A percentile compares a stretch with the other conserved stretches of the same genome.
Evolutionary conservation across 2,888 invertebrate genomes (phyloP).

Genomic region (Drosophila mayaguana): DNA sequence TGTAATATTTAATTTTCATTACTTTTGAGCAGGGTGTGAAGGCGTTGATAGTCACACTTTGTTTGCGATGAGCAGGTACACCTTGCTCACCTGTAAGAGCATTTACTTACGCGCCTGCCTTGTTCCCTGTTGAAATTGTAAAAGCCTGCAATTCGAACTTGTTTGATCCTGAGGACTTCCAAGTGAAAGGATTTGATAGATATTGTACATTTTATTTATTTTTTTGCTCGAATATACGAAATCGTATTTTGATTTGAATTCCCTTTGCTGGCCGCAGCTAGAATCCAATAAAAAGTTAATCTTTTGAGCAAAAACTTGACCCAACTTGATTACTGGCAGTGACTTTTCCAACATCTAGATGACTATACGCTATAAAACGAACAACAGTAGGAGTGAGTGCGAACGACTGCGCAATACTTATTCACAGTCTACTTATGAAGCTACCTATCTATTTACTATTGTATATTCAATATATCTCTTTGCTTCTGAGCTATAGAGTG

Average conservation of each 20-base stretch:
- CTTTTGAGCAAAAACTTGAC: background rate
- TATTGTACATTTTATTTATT: background rate
- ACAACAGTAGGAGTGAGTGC: background rate
- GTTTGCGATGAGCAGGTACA: too few relatives aligned
- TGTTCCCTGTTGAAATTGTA: background rate
- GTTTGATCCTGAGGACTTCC: background rate
- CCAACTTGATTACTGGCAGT: background rate
- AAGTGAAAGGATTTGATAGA: background rate
- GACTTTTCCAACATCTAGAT: background rate
- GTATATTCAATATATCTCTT: background rate
- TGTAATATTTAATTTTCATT: too few relatives aligned
- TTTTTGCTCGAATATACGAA: background rate
- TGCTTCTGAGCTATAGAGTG: too few relatives aligned
- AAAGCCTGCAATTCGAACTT: background rate
- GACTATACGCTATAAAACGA: background rate
- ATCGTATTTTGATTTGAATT: background rate
- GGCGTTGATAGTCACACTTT: too few relatives aligned
- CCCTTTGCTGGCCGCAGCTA: background rate
- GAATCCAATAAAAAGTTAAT: background rate
- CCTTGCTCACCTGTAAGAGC: too few relatives aligned
- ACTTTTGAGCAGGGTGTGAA: too few relatives aligned
- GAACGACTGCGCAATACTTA: background rate
- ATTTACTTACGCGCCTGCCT: background rate
- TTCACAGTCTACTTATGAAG: background rate
- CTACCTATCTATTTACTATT: too few relatives aligned